Evolutionary conservation across 2,888 invertebrate genomes (phyloP).

Genomic region (Ptilodon capucinus): DNA sequence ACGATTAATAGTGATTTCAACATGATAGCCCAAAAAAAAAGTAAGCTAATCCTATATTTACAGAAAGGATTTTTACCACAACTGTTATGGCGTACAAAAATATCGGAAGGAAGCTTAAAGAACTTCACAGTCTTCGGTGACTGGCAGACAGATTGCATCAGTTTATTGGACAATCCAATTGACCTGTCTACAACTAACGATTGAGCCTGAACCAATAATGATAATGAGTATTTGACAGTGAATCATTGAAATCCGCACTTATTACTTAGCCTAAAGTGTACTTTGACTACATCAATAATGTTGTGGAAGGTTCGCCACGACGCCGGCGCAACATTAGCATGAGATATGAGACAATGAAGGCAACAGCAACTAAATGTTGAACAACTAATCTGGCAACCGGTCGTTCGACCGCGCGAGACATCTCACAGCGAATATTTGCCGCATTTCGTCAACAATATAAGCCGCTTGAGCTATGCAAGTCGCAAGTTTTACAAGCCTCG

Average conservation of each 20-base stretch:
- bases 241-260: constrained; percentile 64
- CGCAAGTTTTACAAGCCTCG: no score
- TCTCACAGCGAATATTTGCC: no score
- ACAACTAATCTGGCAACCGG: no score
- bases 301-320: constrained; percentile 23
- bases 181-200: constrained; percentile 41
- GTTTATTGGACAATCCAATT: constrained; percentile 29
- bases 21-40: constrained; percentile 15
- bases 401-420: no score
- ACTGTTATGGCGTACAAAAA: constrained; percentile 57
- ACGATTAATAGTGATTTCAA: not conserved
- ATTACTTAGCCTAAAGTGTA: constrained; percentile 67
- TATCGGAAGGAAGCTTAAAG: constrained; percentile 43
- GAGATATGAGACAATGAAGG: no score
- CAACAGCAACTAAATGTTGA: constrained; percentile 10
- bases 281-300: constrained; percentile 48
- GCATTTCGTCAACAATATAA: no score
- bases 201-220: constrained; percentile 57
- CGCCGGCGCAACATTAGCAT: no score
- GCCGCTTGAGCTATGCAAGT: no score
- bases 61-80: constrained; percentile 48
- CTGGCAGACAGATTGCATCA: constrained; percentile 50
- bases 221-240: constrained; percentile 78
- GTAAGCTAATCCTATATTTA: constrained; percentile 61
- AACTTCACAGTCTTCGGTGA: constrained; percentile 37